Conservation (phyloP, 2,113 vertebrate genomes). For the Ahaetulla prasina region DNA sequence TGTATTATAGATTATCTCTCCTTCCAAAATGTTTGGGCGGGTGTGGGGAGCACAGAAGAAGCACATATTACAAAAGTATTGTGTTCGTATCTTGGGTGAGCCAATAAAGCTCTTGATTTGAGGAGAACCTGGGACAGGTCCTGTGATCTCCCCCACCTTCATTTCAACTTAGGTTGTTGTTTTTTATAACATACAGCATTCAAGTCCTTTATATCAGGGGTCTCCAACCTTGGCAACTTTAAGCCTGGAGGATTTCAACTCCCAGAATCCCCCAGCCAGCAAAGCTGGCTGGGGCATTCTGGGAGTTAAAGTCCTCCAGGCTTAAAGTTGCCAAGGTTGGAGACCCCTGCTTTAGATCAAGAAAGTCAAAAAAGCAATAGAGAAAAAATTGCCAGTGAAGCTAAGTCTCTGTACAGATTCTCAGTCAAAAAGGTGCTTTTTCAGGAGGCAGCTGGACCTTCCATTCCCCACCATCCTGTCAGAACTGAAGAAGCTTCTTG, state of each 20-base stretch:
- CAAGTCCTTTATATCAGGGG: too few relatives aligned
- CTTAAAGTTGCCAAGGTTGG: too few relatives aligned
- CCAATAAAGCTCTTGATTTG: constrained; percentile 9
- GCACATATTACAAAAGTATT: constrained; percentile 5
- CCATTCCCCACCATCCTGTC: too few relatives aligned
- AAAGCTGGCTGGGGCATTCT: too few relatives aligned
- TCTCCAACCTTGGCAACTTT: too few relatives aligned
- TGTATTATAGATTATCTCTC: constrained; percentile 50
- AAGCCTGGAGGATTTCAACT: too few relatives aligned
- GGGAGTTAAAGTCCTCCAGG: too few relatives aligned
- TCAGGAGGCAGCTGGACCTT: too few relatives aligned
- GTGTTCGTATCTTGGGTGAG: constrained; percentile 12
- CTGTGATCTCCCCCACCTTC: neutral
- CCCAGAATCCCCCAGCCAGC: too few relatives aligned
- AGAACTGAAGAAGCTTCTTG: too few relatives aligned
- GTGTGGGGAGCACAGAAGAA: constrained; percentile 27
- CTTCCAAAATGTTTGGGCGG: constrained; percentile 17
- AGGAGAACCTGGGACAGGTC: neutral
- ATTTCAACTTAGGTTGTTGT: constrained; percentile 17
- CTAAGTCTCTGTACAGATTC: neutral
- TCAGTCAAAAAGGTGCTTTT: too few relatives aligned
- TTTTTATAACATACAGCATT: neutral
- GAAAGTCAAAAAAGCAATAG: neutral
- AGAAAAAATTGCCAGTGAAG: neutral
- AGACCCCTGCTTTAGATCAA: too few relatives aligned